Evolutionary conservation across 2,113 vertebrate genomes (phyloP), one percentile per base, ranked within the genome.

Genomic region (Chionis minor): DNA sequence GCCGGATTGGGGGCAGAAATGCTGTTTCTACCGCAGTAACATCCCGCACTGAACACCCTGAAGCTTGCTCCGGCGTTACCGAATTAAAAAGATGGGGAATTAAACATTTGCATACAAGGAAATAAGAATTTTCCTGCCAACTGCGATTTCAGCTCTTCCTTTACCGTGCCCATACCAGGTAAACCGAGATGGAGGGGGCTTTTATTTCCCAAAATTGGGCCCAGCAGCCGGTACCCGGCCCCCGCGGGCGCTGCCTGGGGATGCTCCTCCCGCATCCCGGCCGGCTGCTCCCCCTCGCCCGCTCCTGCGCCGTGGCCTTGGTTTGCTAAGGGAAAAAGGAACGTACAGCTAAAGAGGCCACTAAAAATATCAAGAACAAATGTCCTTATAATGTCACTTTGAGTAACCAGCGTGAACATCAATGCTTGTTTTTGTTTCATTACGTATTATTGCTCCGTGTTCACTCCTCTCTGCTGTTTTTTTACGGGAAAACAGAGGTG

Each of bases 311-410:
- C 17, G 8, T 1, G 21, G 0, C 22, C 62, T 42, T 38, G 27
- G 28, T 28, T 49, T 21, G 8, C 12, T 9, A n/a, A 91, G 38
- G 73, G 74, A 33, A 91, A 51, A 84, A 56, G 56, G 21, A 32
- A n/a, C 1, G 2, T 24, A 67, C 33, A 2, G 15, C 32, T 6
- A 33, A 73, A 45, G 58, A 80, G 61, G 86, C 10, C 56, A 63
- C 86, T 65, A 58, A 86, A 92, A 90, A 54, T n/a, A 49, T 3
- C 26, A 28, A 13, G 55, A 77, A 42, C 20, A 18, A 90, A 51
- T 81, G 88, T 94, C 94, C 94, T 88, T 92, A 45, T 78, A 94
- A 85, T 70, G 96, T 92, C 96, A 84, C 87, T 86, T n/a, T 55
- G 91, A 69, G 87, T 38, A 74, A 84, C 19, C 9, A 22, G 40